Evolutionary conservation across 2,888 invertebrate genomes (phyloP).

Genomic region (Hypena proboscidalis): DNA sequence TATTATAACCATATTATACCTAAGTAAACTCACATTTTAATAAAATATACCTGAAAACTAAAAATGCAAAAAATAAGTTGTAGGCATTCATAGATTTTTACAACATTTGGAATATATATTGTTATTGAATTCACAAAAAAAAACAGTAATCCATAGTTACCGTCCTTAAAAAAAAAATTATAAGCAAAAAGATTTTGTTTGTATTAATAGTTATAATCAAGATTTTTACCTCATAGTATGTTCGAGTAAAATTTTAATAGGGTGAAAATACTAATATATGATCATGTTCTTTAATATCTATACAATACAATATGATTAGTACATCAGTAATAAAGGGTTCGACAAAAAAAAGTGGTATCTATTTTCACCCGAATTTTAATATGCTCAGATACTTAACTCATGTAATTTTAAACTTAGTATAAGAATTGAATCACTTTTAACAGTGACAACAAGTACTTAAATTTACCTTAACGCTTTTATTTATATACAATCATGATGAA

Average conservation of each 20-base stretch:
- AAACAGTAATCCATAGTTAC: conserved; percentile 37
- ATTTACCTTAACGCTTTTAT: conserved; percentile 9
- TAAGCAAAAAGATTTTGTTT: conserved; percentile 17
- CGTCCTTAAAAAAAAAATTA: conserved; percentile 41
- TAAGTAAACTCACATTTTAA: no score
- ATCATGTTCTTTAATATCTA: conserved; percentile 9
- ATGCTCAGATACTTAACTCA: conserved; percentile 29
- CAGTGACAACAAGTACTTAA: conserved; percentile 19
- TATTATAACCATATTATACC: neutral
- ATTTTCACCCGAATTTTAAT: conserved; percentile 26
- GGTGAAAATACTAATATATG: conserved; percentile 27
- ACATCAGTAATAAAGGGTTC: no score
- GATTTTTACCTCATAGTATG: conserved; percentile 39
- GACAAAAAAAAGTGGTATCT: conserved; percentile 5
- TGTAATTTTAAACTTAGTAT: neutral
- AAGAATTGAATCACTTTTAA: neutral
- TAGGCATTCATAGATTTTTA: no score
- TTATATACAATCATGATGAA: conserved; percentile 7
- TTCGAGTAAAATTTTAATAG: conserved; percentile 24
- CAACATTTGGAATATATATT: no score
- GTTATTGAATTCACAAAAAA: conserved; percentile 14
- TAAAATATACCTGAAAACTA: no score
- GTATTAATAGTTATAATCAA: conserved; percentile 18
- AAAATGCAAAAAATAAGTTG: no score
- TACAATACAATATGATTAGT: no score